phyloP scores from a whole-genome alignment of 92 coral and sea anemone species.

The Zoanthus sansibaricus region DNA sequence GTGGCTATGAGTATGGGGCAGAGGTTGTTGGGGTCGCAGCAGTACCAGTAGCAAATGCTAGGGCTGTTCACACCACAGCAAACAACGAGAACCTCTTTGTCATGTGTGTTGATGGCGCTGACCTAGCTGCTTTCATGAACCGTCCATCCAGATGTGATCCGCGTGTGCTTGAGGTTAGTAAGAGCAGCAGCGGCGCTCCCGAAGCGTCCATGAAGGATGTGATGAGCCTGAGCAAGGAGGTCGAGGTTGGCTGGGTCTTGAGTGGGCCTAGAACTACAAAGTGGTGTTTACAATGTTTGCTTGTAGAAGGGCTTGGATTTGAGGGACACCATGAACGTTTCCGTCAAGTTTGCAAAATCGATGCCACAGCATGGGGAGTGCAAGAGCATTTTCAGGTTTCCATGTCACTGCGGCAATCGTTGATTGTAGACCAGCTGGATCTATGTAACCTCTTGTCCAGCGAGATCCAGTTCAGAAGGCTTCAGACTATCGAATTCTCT shows the following conservation, averaged over 20 bases:
- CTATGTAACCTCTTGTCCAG: background rate
- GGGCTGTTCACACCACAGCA: constrained; percentile 1
- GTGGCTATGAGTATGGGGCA: constrained; percentile 4
- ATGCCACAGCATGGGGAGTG: background rate
- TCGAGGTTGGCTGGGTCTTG: background rate
- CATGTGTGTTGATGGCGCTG: background rate
- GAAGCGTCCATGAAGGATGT: background rate
- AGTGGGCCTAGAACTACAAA: background rate
- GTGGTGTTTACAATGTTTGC: background rate
- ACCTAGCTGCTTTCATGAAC: background rate
- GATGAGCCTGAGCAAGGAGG: background rate
- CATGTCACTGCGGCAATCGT: background rate
- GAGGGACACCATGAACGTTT: background rate
- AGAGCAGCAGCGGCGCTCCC: background rate
- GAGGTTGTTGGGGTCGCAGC: background rate
- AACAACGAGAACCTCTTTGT: background rate
- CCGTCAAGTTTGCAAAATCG: background rate
- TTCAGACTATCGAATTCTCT: background rate
- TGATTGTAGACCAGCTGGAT: background rate
- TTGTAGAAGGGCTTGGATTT: background rate
- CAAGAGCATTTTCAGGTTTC: background rate
- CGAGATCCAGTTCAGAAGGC: background rate
- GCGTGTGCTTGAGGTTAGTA: background rate
- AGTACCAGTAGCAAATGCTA: background rate
- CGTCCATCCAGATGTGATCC: background rate